Base-by-base conservation (phyloP, 2,797 vertebrate genomes). In the Pantherophis vulpinus region DNA sequence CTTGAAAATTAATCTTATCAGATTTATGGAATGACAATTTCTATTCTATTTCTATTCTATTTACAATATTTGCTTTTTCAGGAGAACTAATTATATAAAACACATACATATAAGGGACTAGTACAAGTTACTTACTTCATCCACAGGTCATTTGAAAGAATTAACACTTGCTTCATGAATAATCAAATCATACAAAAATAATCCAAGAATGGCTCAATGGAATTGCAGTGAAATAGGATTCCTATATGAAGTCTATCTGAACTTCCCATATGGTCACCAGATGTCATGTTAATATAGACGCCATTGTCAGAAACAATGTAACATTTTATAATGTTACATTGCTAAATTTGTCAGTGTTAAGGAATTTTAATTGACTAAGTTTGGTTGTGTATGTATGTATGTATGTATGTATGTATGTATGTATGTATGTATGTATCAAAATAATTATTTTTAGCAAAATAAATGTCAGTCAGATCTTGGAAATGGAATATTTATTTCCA, bases 271-370 rank as follows among this genome's bases (percentile, higher is more conserved):
- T 93, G 96, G 96, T 96, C 95, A 96, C 95, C 95, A 97, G 96
- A 96, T 96, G 96, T 96, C 96, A 96, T 96, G 95, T 96, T 96
- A 96, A 95, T 96, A 96, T 94, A 94, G 61, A 37, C 4, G 12
- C 58, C 9, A 13, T 12, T 88, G 90, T 61, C 23, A 88, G 90
- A 91, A 91, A 88, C 47, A 88, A 58, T 2, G 47, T 25, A 32
- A 61, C 18, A 18, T 59, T 66, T n/a, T 37, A 93, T 54, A 70
- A 47, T 42, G 2, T 79, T 79, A 79, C 25, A 47, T 23, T 83
- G 54, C n/a, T 87, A 87, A n/a, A 32, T 87, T 87, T 56, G 29
- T 87, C 54, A 87, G 14, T 58, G 14, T 87, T 58, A 87, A 87
- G 55, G 54, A 87, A 56, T n/a, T 83, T 83, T 25, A 83, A 83